These are phyloP conservation scores for Acrocera orbiculus DNA, from an alignment of 2,888 invertebrate genomes.

Conservation along the genomic window DNA sequence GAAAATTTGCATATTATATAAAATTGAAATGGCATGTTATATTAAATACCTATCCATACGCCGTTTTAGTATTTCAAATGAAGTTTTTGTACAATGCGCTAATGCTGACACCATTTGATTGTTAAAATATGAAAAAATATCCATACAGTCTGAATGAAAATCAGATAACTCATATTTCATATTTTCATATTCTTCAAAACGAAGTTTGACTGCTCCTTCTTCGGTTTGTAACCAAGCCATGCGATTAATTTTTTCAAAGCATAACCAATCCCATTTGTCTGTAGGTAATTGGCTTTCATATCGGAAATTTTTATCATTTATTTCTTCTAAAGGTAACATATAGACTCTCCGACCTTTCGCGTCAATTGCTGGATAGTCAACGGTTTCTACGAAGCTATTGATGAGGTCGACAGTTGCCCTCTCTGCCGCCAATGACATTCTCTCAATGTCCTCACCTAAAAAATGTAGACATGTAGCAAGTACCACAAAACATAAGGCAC, in stretches of 20 bases:
- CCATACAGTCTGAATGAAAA: slow-evolving; percentile 56
- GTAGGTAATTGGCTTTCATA: slow-evolving; percentile 22
- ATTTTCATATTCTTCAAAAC: slow-evolving; percentile 44
- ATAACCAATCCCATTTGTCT: slow-evolving; percentile 29
- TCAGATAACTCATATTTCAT: slow-evolving; percentile 40
- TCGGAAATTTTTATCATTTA: slow-evolving; percentile 29
- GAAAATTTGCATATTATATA: no score
- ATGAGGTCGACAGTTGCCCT: slow-evolving; percentile 60
- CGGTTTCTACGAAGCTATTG: slow-evolving; percentile 49
- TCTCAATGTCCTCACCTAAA: slow-evolving; percentile 34
- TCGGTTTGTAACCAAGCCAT: slow-evolving; percentile 22
- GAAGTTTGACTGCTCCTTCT: slow-evolving; percentile 17
- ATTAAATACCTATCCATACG: no score
- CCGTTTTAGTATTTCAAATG: slow-evolving; percentile 52
- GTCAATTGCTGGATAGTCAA: slow-evolving; percentile 26
- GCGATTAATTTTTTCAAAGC: slow-evolving; percentile 26
- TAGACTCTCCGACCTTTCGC: slow-evolving; percentile 37
- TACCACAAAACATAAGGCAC: no score
- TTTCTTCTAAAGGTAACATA: slow-evolving; percentile 43
- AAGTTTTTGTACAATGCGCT: slow-evolving; percentile 53
- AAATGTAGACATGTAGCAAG: no score
- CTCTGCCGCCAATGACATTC: slow-evolving; percentile 49
- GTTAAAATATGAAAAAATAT: slow-evolving; percentile 64
- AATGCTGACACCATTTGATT: slow-evolving; percentile 54
- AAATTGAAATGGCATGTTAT: no score